Evolutionary conservation across 2,888 invertebrate species (phyloP).

Genomic region (Metacarcinus magister): DNA sequence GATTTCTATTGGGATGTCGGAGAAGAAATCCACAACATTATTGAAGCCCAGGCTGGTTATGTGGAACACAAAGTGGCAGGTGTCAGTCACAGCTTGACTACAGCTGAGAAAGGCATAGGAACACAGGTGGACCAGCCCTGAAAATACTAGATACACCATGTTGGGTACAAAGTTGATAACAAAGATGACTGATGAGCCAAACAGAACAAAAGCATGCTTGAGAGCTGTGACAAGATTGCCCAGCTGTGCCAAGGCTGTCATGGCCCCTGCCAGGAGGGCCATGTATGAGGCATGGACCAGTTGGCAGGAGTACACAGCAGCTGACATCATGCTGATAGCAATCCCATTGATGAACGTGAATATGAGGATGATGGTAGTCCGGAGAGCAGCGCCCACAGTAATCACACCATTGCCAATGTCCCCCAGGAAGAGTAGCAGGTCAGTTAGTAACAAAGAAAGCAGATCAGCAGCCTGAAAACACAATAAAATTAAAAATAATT

Average conservation of each 20-base stretch:
- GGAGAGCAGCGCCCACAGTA: slow-evolving; percentile 57
- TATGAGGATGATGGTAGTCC: slow-evolving; percentile 40
- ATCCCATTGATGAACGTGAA: slow-evolving; percentile 52
- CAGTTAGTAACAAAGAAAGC: slow-evolving; percentile 72
- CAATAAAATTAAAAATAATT: slow-evolving; percentile 37
- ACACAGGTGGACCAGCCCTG: slow-evolving; percentile 63
- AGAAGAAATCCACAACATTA: slow-evolving; percentile 67
- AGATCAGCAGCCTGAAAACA: slow-evolving; percentile 78
- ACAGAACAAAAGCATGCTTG: slow-evolving; percentile 76
- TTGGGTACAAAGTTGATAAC: slow-evolving; percentile 74
- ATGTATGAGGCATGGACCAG: slow-evolving; percentile 68
- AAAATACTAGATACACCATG: slow-evolving; percentile 71
- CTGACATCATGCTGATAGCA: slow-evolving; percentile 43
- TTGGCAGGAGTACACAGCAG: slow-evolving; percentile 61
- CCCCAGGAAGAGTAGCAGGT: slow-evolving; percentile 79
- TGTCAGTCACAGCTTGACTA: slow-evolving; percentile 59
- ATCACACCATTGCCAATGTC: slow-evolving; percentile 80
- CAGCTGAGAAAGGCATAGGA: slow-evolving; percentile 67
- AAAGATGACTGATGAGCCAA: slow-evolving; percentile 80
- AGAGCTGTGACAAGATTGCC: slow-evolving; percentile 63
- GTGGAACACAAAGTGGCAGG: slow-evolving; percentile 38
- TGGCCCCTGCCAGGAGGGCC: slow-evolving; percentile 29
- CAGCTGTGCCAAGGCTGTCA: slow-evolving; percentile 46
- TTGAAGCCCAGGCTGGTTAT: neutral
- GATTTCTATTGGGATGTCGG: slow-evolving; percentile 75